Conservation (phyloP, 2,888 invertebrate genomes). For the Enchytraeus crypticus region DNA sequence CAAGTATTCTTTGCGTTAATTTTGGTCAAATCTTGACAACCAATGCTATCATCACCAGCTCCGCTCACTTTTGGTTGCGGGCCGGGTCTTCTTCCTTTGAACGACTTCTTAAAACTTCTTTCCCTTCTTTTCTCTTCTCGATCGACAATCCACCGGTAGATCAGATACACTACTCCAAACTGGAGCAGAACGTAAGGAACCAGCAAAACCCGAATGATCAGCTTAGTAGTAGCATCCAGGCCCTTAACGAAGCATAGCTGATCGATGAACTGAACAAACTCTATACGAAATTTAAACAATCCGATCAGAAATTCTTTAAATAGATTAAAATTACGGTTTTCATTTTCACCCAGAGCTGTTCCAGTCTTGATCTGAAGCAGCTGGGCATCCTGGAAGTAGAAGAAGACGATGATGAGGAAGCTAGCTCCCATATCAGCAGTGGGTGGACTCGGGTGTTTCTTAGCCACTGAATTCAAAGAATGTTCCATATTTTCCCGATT, state of each 20-base stretch:
- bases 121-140: background rate
- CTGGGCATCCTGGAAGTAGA: constrained; percentile 28
- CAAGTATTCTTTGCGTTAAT: too few relatives aligned
- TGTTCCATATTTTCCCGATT: too few relatives aligned
- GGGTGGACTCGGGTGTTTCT: constrained; percentile 2
- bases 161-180: constrained; percentile 19
- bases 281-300: constrained; percentile 24
- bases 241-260: constrained; percentile 21
- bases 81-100: too few relatives aligned
- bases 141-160: constrained; percentile 9
- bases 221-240: constrained; percentile 13
- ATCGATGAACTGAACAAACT: constrained; percentile 25
- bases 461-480: background rate
- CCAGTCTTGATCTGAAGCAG: constrained; percentile 22
- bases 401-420: constrained; percentile 27
- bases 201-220: constrained; percentile 15
- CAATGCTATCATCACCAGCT: too few relatives aligned
- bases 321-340: constrained; percentile 17
- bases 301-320: constrained; percentile 19
- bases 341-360: constrained; percentile 13
- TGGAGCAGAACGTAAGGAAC: constrained; percentile 22
- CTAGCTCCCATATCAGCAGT: constrained; percentile 21
- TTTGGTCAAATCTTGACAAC: too few relatives aligned
- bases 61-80: too few relatives aligned
- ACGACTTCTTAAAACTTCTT: background rate